A percentile compares a stretch with the other conserved stretches of the same genome.
These are phyloP conservation scores for Anser brachyrhynchus DNA, from an alignment of 2,113 vertebrate species.

Conservation along the genomic window DNA sequence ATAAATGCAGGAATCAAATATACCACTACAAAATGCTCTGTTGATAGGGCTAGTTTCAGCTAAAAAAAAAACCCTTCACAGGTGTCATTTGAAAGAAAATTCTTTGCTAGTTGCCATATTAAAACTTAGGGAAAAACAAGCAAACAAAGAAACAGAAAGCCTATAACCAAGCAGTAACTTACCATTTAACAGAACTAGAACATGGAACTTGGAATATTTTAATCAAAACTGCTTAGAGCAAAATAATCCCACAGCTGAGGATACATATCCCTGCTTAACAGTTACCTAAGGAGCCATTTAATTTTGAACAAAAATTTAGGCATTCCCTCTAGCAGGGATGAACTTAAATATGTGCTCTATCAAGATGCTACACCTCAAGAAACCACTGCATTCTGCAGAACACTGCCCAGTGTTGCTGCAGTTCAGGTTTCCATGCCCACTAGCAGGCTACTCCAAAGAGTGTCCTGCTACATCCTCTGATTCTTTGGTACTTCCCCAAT, in stretches of 20 bases:
- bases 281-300: background rate
- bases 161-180: background rate
- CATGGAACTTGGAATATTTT: background rate
- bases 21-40: background rate
- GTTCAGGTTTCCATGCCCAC: rapidly evolving
- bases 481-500: background rate
- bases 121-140: background rate
- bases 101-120: background rate
- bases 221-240: background rate
- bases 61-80: background rate
- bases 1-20: conserved; percentile 2
- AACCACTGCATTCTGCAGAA: background rate
- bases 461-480: background rate
- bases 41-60: background rate
- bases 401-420: background rate
- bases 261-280: background rate
- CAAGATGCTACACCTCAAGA: background rate
- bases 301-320: background rate
- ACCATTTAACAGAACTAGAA: background rate
- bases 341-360: background rate
- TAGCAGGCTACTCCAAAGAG: background rate
- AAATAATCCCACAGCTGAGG: background rate
- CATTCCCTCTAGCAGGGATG: background rate
- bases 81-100: background rate
- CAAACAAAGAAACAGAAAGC: background rate